Evolutionary conservation across 1,140 invertebrate genomes (phyloP), one percentile per base, ranked within the genome.

Genomic region (Nephotettix cincticeps): DNA sequence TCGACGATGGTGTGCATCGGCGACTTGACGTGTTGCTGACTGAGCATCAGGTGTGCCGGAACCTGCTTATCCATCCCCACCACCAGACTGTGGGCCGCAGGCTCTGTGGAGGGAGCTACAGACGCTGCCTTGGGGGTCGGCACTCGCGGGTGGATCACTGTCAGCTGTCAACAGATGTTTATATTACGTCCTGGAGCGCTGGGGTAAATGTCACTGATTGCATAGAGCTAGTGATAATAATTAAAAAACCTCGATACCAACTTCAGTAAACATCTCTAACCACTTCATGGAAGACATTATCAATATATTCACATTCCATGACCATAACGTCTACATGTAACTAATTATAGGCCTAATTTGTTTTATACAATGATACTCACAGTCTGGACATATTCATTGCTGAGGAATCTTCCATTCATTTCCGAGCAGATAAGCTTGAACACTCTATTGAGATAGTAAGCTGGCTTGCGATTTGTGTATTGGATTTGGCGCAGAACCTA

Each of bases 351-450:
- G n/a, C n/a, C n/a, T n/a, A n/a, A n/a, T n/a, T n/a, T n/a, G n/a
- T n/a, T n/a, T n/a, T n/a, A n/a, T n/a, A 51, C 3, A 51, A 51
- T 11, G 13, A 69, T 70, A 86, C 86, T 85, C 78, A 96, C 91
- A 72, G 93, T 95, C 81, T 96, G 91, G 29, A 95, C 90, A 80
- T 97, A 96, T 84, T 97, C 94, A 82, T 97, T 97, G 80, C 93
- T 97, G 66, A 92, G 91, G 82, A 97, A 97, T 21, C 95, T 86
- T 0, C 93, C 94, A 83, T 93, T 97, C 51, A 97, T 85, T 81
- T 97, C 94, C 4, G 94, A 95, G 81, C 97, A 99, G 32, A 92
- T 91, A 1, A 99, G 83, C 78, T 97, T 96, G 83, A 99, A 98
- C 0, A 95, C 94, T 71, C 94, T 88, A 82, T 97, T 97, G 45